Percentiles rank a stretch among this genome's conserved stretches.
These are phyloP conservation scores for Caenorhabditis drosophilae DNA, from an alignment of 2,888 invertebrate species.

Conservation along the genomic window DNA sequence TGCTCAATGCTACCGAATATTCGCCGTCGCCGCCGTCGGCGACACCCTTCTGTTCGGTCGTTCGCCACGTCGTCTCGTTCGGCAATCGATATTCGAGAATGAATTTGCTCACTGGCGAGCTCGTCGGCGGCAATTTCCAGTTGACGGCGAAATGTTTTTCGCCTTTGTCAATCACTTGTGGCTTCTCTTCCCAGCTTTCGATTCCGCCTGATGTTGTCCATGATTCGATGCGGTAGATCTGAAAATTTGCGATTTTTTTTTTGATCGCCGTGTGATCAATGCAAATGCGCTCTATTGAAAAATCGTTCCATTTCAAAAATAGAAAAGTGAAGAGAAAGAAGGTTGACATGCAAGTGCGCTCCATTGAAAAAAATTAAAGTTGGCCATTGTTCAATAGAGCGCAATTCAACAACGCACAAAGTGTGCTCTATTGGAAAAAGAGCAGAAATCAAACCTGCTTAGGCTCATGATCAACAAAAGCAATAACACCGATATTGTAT, in stretches of 20 bases:
- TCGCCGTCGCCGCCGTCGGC: slow-evolving; percentile 44
- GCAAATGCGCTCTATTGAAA: no score
- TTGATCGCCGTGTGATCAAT: no score
- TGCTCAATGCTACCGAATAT: slow-evolving; percentile 48
- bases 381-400: no score
- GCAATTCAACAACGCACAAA: no score
- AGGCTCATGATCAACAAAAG: slow-evolving; percentile 68
- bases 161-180: slow-evolving; percentile 52
- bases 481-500: slow-evolving; percentile 67
- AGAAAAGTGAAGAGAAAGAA: no score
- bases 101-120: slow-evolving; percentile 49
- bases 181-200: slow-evolving; percentile 52
- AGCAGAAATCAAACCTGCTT: slow-evolving; percentile 36
- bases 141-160: slow-evolving; percentile 56
- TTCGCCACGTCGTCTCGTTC: slow-evolving; percentile 64
- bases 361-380: no score
- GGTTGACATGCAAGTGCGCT: no score
- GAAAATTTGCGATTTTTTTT: no score
- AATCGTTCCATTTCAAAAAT: no score
- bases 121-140: slow-evolving; percentile 60
- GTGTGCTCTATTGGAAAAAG: no score
- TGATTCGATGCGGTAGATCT: slow-evolving; percentile 52
- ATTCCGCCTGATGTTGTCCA: slow-evolving; percentile 49
- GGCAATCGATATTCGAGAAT: slow-evolving; percentile 66
- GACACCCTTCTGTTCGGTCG: slow-evolving; percentile 38